phyloP scores from a whole-genome alignment of 2,797 vertebrate species.

The Takifugu ocellatus region DNA sequence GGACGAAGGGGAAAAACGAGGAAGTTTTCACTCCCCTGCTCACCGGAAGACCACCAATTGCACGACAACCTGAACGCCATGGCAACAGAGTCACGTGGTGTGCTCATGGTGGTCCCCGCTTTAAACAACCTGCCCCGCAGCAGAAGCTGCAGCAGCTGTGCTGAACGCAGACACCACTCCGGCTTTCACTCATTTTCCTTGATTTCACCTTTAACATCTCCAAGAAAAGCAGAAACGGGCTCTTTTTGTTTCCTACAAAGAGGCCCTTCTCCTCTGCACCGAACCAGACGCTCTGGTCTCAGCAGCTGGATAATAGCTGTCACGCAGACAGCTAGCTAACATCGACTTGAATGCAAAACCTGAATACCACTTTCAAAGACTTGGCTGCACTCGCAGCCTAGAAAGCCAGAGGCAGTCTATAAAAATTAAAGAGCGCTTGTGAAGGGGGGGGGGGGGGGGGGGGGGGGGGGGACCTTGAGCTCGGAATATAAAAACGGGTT shows the following conservation, averaged over 20 bases:
- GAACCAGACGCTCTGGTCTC: constrained; percentile 27
- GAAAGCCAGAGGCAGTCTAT: constrained; percentile 49
- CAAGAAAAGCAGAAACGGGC: constrained; percentile 5
- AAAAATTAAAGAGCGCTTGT: constrained; percentile 55
- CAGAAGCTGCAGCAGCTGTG: constrained; percentile 5
- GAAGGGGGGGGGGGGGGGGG: constrained; percentile 10
- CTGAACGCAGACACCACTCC: too few species aligned
- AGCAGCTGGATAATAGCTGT: constrained; percentile 61
- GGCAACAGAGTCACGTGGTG: constrained; percentile 76
- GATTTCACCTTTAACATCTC: too few species aligned
- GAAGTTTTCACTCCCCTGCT: constrained; percentile 51
- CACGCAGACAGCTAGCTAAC: constrained; percentile 47
- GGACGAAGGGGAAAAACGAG: constrained; percentile 10
- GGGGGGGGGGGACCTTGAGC: constrained; percentile 24
- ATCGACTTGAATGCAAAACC: constrained; percentile 54
- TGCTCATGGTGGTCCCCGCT: constrained; percentile 54
- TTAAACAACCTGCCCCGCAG: constrained; percentile 38
- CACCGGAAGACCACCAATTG: constrained; percentile 61
- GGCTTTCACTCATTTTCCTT: too few species aligned
- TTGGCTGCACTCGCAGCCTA: constrained; percentile 36
- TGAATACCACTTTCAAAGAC: constrained; percentile 52
- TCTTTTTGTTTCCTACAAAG: constrained; percentile 22
- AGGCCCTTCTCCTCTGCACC: constrained; percentile 24
- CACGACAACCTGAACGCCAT: constrained; percentile 71
- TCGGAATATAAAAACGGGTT: constrained; percentile 27